Evolutionary conservation across 2,113 vertebrate species (phyloP).

Genomic region (Eulacestoma nigropectus): DNA sequence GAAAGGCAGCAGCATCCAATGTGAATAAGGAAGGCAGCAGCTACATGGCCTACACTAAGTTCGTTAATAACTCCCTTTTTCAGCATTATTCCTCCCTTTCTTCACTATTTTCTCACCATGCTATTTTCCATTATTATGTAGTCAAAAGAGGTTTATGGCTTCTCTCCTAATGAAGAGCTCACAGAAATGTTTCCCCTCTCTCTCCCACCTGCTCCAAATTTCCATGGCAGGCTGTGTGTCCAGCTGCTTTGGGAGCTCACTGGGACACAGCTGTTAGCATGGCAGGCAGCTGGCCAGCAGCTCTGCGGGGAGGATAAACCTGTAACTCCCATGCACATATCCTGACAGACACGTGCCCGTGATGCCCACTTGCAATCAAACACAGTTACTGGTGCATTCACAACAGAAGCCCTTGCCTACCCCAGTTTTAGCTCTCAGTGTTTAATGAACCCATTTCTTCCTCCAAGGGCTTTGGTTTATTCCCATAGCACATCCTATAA

Average conservation of each 20-base stretch:
- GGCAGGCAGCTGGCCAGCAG: background rate
- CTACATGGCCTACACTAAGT: background rate
- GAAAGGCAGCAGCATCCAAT: background rate
- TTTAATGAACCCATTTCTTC: background rate
- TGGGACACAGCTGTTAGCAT: fast-evolving
- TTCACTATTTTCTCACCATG: background rate
- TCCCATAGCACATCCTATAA: background rate
- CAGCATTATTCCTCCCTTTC: background rate
- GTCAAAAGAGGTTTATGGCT: background rate
- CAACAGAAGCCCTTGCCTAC: background rate
- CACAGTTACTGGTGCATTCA: background rate
- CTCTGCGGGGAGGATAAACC: background rate
- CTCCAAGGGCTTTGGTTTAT: background rate
- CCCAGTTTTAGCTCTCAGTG: background rate
- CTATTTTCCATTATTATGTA: background rate
- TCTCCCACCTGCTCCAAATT: background rate
- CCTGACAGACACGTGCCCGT: fast-evolving
- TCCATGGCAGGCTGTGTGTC: fast-evolving
- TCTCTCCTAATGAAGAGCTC: background rate
- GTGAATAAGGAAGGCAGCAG: background rate
- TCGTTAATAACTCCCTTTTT: background rate
- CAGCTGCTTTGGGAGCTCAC: fast-evolving
- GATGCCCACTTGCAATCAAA: background rate
- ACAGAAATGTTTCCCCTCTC: background rate
- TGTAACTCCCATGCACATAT: fast-evolving